phyloP scores from a whole-genome alignment of 2,113 vertebrate genomes.

The Cavia aperea region DNA sequence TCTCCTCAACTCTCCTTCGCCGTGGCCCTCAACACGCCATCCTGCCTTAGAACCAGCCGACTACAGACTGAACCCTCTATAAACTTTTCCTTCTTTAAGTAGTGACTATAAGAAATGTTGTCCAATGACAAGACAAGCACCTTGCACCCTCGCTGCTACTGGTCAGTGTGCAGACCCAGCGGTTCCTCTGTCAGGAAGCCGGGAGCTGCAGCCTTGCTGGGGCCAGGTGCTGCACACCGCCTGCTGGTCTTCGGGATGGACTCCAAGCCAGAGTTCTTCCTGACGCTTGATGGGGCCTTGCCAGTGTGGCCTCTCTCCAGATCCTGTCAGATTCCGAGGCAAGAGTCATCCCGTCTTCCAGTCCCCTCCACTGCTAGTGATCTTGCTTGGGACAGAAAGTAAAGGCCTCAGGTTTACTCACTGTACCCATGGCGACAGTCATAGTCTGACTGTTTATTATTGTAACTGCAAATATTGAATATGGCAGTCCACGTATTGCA shows the following conservation, averaged over 20 bases:
- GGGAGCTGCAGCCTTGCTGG: neutral
- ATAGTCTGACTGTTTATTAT: neutral
- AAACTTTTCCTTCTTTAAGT: neutral
- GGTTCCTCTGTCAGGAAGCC: fast-evolving
- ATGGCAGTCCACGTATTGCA: too few species aligned
- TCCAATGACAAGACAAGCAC: neutral
- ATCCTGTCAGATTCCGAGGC: neutral
- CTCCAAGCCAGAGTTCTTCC: fast-evolving
- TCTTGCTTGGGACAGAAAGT: neutral
- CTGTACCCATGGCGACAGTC: neutral
- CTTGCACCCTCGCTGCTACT: fast-evolving
- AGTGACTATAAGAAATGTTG: neutral
- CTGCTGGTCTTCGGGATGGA: neutral
- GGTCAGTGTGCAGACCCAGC: neutral
- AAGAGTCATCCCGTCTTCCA: neutral
- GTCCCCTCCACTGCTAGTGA: neutral
- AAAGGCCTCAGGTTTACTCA: neutral
- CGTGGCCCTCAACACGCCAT: neutral
- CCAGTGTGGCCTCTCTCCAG: too few species aligned
- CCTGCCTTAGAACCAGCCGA: neutral
- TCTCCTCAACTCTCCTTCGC: neutral
- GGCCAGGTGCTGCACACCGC: neutral
- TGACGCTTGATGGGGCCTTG: neutral
- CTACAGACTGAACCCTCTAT: neutral
- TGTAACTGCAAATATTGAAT: too few species aligned